Evolutionary conservation across 2,797 vertebrate genomes (phyloP), one percentile per base, ranked within the genome.

Genomic region (Basileuterus tristriatus): DNA sequence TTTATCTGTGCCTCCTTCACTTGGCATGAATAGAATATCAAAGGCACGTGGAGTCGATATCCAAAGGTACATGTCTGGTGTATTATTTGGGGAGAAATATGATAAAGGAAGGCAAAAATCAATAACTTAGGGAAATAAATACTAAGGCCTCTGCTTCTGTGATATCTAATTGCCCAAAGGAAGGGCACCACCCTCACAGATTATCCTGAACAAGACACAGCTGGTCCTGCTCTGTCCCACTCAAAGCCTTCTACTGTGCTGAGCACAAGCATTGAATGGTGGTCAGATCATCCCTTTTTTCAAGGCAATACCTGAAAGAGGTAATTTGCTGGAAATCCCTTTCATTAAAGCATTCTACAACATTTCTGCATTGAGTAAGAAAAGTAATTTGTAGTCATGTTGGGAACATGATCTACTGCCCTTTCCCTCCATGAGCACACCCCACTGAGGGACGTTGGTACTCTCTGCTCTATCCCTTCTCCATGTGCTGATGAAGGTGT

Each of bases 31-130:
- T 1, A 36, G 49, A 58, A 21, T 21, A 49, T 8, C 49, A 69
- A 58, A 87, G 65, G 20, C 3, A 8, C 0, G 2, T 37, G 30
- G 15, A 76, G 11, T 1, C 43, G 8, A 59, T 18, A 37, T 0
- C 4, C 11, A 9, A 26, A 79, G 58, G 32, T 1, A 2, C 1
- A 4, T 76, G 22, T 5, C 53, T 63, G 18, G 7, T 7, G 4
- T n/a, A 8, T 60, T 43, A 60, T 56, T 11, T 65, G 17, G 12
- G 37, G 34, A 70, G 11, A 74, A 32, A 47, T 41, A 30, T 11
- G 24, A 46, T 5, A 69, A 43, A 55, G 5, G 6, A 75, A 72
- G 52, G 17, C 32, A 85, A 37, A 85, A 74, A 77, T 27, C 18
- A 59, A 3, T 50, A 67, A 55, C 3, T 62, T 29, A 32, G 2